A percentile compares a stretch with the other conserved stretches of the same genome.
Evolutionary conservation across 2,113 vertebrate species (phyloP).

Genomic region (Isurus oxyrinchus): DNA sequence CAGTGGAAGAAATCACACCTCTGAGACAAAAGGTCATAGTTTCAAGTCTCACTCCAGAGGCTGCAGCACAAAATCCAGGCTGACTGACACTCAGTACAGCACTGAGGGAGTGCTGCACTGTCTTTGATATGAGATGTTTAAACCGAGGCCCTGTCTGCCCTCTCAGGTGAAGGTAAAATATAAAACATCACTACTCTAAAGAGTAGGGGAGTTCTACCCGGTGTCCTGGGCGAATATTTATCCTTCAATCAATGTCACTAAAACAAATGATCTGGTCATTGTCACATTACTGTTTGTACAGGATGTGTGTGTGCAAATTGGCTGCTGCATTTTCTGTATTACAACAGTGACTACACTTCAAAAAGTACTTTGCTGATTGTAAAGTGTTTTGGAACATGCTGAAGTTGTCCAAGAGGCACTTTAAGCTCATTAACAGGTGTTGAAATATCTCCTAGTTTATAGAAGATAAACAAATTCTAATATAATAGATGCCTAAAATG

Average conservation of each 20-base stretch:
- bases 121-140: neutral
- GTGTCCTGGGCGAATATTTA: neutral
- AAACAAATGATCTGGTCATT: neutral
- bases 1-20: neutral
- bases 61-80: neutral
- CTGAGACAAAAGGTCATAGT: neutral
- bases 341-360: neutral
- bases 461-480: neutral
- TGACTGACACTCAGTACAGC: neutral
- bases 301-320: neutral
- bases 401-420: no score
- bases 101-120: neutral
- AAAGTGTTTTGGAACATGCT: neutral
- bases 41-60: neutral
- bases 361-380: neutral
- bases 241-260: neutral
- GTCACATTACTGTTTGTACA: neutral
- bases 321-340: neutral
- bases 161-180: no score
- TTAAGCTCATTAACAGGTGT: neutral
- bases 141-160: neutral
- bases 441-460: neutral
- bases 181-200: neutral
- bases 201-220: neutral
- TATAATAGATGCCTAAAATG: neutral